These are phyloP conservation scores for Nasonia oneida DNA, from an alignment of 2,888 invertebrate genomes.

Conservation along the genomic window DNA sequence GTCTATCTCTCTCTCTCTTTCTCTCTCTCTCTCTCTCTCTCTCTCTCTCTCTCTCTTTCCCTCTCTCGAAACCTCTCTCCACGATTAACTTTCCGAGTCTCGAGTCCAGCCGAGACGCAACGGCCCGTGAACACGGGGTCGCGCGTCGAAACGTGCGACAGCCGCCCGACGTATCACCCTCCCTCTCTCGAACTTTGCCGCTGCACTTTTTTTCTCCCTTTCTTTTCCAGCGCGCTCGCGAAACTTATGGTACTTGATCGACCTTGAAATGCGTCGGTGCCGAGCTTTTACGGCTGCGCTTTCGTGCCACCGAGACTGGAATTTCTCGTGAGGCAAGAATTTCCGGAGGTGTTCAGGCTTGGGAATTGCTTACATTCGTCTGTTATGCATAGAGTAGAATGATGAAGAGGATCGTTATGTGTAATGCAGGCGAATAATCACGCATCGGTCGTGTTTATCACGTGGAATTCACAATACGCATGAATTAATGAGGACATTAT, in stretches of 20 bases:
- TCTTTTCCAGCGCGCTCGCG: neutral
- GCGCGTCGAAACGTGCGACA: neutral
- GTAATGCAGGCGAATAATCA: neutral
- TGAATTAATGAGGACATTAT: neutral
- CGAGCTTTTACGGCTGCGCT: neutral
- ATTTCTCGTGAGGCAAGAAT: neutral
- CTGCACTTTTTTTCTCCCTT: neutral
- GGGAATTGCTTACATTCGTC: neutral
- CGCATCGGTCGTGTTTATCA: neutral
- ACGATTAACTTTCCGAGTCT: constrained; percentile 39
- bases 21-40: too few species aligned
- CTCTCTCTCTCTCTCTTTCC: too few species aligned
- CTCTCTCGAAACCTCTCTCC: constrained; percentile 12
- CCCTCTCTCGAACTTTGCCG: constrained; percentile 7
- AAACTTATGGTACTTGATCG: constrained; percentile 46
- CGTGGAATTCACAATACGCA: neutral
- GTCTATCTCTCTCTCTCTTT: too few species aligned
- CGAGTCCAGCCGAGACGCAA: constrained; percentile 17
- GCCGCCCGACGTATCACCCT: constrained; percentile 9
- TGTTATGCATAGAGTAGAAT: neutral
- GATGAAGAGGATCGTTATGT: neutral
- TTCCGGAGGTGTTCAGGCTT: neutral
- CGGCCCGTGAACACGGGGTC: constrained; percentile 41
- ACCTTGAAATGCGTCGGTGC: constrained; percentile 27
- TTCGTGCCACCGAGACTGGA: neutral